phyloP scores from a whole-genome alignment of 2,888 invertebrate genomes.

The Phortica okadai region DNA sequence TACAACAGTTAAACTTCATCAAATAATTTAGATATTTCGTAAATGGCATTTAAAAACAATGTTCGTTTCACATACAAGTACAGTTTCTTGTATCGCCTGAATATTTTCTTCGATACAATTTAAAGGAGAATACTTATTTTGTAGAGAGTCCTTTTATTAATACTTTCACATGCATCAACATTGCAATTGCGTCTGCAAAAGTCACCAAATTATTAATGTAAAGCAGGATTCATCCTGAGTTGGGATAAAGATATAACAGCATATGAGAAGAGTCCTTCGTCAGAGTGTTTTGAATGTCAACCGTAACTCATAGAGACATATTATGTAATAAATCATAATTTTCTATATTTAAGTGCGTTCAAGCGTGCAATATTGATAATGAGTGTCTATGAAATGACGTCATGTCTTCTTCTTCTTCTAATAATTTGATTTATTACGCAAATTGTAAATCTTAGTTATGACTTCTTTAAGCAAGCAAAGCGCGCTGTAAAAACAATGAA shows the following conservation, averaged over 20 bases:
- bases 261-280: neutral
- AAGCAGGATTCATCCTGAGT: neutral
- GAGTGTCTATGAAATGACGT: conserved; percentile 46
- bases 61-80: too few relatives aligned
- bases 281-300: neutral
- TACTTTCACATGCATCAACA: too few relatives aligned
- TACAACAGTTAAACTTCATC: too few relatives aligned
- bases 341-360: conserved; percentile 52
- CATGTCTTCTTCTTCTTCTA: conserved; percentile 24
- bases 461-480: conserved; percentile 27
- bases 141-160: too few relatives aligned
- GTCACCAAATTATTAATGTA: neutral
- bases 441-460: conserved; percentile 62
- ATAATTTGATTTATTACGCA: conserved; percentile 58
- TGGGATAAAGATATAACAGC: neutral
- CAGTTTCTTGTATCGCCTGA: too few relatives aligned
- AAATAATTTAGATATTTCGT: too few relatives aligned
- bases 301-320: neutral
- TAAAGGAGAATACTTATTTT: too few relatives aligned
- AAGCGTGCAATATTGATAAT: conserved; percentile 68
- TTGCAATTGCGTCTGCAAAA: neutral
- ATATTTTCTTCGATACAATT: too few relatives aligned
- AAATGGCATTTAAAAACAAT: too few relatives aligned
- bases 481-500: conserved; percentile 5
- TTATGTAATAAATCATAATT: neutral